Percentiles rank a stretch among this genome's conserved stretches.
Evolutionary conservation across 2,113 vertebrate species (phyloP).

Genomic region (Fregetta grallaria): DNA sequence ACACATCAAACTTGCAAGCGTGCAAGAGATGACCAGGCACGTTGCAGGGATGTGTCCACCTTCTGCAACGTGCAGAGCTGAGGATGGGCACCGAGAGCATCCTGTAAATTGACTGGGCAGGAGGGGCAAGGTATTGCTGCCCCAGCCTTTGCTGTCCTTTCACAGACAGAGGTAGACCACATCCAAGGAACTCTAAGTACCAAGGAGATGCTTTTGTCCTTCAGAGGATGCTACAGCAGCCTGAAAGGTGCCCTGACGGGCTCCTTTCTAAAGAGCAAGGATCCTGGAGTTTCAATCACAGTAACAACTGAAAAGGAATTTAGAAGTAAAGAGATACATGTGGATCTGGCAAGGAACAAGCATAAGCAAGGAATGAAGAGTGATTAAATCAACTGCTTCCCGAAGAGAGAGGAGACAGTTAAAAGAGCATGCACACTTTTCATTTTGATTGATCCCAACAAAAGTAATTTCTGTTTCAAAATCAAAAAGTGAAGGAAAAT

Average conservation of each 20-base stretch:
- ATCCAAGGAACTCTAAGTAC: background rate
- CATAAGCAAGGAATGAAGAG: background rate
- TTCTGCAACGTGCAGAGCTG: background rate
- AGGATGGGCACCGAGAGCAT: background rate
- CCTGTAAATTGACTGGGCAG: background rate
- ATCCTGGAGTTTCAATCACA: background rate
- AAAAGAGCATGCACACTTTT: background rate
- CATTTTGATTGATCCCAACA: background rate
- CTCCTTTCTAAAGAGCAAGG: background rate
- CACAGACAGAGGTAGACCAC: background rate
- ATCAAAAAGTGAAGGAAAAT: background rate
- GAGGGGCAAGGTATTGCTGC: background rate
- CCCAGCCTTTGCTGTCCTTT: background rate
- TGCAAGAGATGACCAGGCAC: background rate
- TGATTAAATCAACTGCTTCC: background rate
- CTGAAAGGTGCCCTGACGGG: background rate
- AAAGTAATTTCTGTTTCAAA: background rate
- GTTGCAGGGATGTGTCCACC: rapidly evolving
- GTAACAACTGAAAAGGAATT: background rate
- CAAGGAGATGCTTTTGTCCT: background rate
- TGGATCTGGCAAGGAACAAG: background rate
- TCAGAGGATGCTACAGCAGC: background rate
- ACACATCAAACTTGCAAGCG: background rate
- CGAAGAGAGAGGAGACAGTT: background rate
- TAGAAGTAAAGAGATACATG: background rate